Conservation (phyloP, 2,888 invertebrate species). For the Oligia strigilis region DNA sequence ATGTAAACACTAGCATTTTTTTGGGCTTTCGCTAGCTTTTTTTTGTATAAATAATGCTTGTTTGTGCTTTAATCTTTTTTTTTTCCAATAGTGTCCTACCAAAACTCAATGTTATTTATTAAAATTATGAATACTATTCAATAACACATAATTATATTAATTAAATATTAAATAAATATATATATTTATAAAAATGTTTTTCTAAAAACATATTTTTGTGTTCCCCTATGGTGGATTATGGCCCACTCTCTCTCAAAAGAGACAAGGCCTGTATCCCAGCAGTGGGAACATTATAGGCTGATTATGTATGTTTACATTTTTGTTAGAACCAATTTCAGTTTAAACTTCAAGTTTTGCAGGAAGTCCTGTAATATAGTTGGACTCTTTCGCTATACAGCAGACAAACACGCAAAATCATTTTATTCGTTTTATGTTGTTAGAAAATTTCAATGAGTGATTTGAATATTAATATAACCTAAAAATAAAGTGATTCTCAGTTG, state of each 20-base stretch:
- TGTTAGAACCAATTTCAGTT: too few relatives aligned
- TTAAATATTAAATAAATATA: neutral
- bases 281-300: too few relatives aligned
- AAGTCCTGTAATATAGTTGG: neutral
- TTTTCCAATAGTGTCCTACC: neutral
- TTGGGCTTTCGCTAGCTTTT: neutral
- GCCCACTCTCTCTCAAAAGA: too few relatives aligned
- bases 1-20: neutral
- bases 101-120: neutral
- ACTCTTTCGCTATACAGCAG: constrained; percentile 15
- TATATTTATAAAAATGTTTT: neutral
- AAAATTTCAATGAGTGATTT: constrained; percentile 1
- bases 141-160: neutral
- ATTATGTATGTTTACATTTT: too few relatives aligned
- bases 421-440: neutral
- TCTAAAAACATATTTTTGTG: too few relatives aligned
- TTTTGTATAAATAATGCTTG: neutral
- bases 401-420: constrained; percentile 7
- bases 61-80: neutral
- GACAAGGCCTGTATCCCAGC: too few relatives aligned
- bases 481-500: neutral
- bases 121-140: neutral
- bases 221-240: too few relatives aligned
- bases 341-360: neutral
- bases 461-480: constrained; percentile 18